Evolutionary conservation across 2,797 vertebrate genomes (phyloP).

Genomic region (Saxicola maurus): DNA sequence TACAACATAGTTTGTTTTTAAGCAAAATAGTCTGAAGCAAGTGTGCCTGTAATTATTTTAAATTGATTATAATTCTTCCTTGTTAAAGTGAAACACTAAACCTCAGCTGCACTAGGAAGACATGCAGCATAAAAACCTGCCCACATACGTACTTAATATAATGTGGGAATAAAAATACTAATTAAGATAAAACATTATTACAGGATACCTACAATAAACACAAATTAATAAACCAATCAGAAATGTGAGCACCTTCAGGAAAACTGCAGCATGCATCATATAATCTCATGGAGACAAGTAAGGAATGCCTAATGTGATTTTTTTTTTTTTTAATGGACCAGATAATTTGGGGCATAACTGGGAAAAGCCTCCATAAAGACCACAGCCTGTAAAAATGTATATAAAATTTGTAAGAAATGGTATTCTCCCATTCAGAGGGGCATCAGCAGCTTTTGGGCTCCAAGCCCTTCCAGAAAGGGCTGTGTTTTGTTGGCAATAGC

Average conservation of each 20-base stretch:
- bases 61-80: conserved; percentile 58
- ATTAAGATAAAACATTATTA: conserved; percentile 71
- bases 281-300: conserved; percentile 46
- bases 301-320: conserved; percentile 33
- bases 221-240: conserved; percentile 69
- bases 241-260: conserved; percentile 52
- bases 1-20: neutral
- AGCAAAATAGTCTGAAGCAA: neutral
- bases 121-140: conserved; percentile 51
- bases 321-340: conserved; percentile 48
- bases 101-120: conserved; percentile 36
- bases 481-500: neutral
- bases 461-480: neutral
- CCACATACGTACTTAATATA: conserved; percentile 58
- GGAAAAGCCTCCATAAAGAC: conserved; percentile 39
- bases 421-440: neutral
- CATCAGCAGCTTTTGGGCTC: neutral
- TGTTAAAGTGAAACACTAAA: conserved; percentile 50
- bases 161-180: conserved; percentile 70
- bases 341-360: conserved; percentile 56
- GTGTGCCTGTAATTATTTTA: conserved; percentile 57
- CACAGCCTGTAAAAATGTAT: neutral
- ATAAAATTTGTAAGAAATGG: neutral
- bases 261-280: conserved; percentile 48
- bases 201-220: conserved; percentile 64